Percentiles rank a stretch among this genome's conserved stretches.
These are phyloP conservation scores for Gallinago undulata DNA, from an alignment of 2,113 vertebrate species.

Conservation along the genomic window DNA sequence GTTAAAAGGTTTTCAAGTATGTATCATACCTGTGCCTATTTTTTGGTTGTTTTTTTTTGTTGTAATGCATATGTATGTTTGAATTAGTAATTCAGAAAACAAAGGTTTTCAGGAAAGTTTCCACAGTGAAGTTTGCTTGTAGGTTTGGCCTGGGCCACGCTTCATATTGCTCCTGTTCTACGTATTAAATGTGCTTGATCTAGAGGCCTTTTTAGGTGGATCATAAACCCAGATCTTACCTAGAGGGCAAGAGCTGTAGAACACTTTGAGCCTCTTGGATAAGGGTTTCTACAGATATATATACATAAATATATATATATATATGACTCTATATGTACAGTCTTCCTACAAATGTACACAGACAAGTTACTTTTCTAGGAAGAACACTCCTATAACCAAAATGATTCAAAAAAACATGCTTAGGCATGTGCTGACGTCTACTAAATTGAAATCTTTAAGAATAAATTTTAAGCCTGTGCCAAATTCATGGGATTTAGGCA, in stretches of 20 bases:
- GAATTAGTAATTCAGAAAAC: not conserved
- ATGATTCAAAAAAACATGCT: not conserved
- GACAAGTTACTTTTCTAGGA: not conserved
- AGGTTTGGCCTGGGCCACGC: not conserved
- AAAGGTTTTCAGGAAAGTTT: not conserved
- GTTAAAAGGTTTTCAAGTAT: not conserved
- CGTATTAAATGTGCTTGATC: not conserved
- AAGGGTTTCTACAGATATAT: not conserved
- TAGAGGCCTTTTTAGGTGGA: not conserved
- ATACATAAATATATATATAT: fast-evolving
- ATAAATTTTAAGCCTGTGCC: not conserved
- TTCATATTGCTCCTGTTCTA: not conserved
- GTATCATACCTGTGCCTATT: not conserved
- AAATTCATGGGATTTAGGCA: not conserved
- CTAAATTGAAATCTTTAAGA: not conserved
- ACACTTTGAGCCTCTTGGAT: not conserved
- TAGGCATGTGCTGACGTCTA: not conserved
- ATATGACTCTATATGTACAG: not conserved
- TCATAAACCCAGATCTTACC: not conserved
- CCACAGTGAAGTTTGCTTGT: not conserved
- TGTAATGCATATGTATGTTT: not conserved
- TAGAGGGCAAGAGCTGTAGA: not conserved
- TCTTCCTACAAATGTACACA: not conserved
- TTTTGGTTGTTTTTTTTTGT: not conserved
- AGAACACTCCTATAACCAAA: not conserved